Evolutionary conservation across 2,888 invertebrate species (phyloP), one percentile per base, ranked within the genome.

Genomic region (Clistopyga incitator): DNA sequence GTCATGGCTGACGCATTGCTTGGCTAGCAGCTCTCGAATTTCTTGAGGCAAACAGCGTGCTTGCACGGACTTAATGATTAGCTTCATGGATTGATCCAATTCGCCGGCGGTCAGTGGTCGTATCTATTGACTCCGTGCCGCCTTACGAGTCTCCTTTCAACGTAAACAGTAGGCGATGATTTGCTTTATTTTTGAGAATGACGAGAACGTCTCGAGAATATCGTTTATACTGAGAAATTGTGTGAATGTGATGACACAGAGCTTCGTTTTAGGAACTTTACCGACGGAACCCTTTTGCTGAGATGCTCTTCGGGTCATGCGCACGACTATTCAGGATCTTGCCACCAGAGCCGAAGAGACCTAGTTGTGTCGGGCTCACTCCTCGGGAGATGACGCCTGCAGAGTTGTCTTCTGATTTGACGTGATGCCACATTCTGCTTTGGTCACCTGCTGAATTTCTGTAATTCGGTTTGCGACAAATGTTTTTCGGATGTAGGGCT

Each of bases 361-460:
- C 15, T 3, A 25, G 34, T 29, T 68, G 81, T 4, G 54, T 67
- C 1, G 52, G 61, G 88, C 75, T 88, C 87, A 89, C 15, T 8
- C 56, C 56, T 3, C 56, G 56, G 23, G 56, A 25, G 4, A 56
- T 56, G 11, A 56, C 25, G 3, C 25, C 56, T 10, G 56, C 56
- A 25, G 56, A 25, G 25, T 56, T 56, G 2, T 56, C 56, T 25
- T 56, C 56, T 20, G 56, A 56, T 10, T 15, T 23, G 23, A 56
- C 13, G 11, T 56, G 3, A 6, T 56, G 56, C 56, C 25, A 56
- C 8, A 34, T 34, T 56, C 3, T 8, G 4, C 45, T 3, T 47
- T 47, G 3, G 45, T 47, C 6, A 47, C 4, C 25, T 56, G 23
- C 15, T 56, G 61, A 38, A 74, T 74, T 50, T 74, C 47, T 4